Conservation (phyloP, 2,888 invertebrate genomes). For the Odiellus spinosus region DNA sequence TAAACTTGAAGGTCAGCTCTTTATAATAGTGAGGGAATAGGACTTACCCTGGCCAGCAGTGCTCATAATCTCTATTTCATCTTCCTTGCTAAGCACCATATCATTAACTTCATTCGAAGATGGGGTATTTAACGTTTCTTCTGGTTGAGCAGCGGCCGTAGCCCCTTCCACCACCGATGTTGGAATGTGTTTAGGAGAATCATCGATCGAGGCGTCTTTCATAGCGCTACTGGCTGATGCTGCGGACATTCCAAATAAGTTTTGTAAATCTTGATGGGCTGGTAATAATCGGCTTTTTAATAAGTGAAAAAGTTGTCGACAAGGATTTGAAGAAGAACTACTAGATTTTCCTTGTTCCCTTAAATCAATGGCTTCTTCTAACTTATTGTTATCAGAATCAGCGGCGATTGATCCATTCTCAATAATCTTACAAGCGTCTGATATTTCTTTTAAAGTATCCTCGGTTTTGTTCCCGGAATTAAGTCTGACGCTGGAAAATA, state of each 20-base stretch:
- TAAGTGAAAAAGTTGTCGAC: conserved; percentile 47
- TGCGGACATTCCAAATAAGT: conserved; percentile 20
- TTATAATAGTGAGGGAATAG: too few relatives aligned
- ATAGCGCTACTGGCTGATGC: conserved; percentile 11
- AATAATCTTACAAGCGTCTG: conserved; percentile 1
- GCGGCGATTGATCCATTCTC: not conserved
- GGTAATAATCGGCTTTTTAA: conserved; percentile 61
- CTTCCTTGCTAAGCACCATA: not conserved
- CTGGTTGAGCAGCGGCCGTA: not conserved
- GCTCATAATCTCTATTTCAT: conserved; percentile 2
- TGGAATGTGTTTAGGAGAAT: not conserved
- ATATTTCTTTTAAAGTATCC: not conserved
- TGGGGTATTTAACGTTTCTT: not conserved
- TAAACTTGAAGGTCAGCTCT: too few relatives aligned
- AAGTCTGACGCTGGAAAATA: conserved; percentile 23
- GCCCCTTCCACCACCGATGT: not conserved
- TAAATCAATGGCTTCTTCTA: not conserved
- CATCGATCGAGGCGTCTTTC: conserved; percentile 8
- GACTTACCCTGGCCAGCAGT: conserved; percentile 13
- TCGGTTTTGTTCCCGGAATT: not conserved
- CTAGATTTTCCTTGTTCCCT: not conserved
- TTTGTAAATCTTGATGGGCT: conserved; percentile 52
- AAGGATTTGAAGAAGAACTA: conserved; percentile 15
- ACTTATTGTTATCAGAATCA: not conserved
- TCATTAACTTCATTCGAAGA: too few relatives aligned